phyloP scores from a whole-genome alignment of 2,113 vertebrate genomes.

The Oreamnos americanus region DNA sequence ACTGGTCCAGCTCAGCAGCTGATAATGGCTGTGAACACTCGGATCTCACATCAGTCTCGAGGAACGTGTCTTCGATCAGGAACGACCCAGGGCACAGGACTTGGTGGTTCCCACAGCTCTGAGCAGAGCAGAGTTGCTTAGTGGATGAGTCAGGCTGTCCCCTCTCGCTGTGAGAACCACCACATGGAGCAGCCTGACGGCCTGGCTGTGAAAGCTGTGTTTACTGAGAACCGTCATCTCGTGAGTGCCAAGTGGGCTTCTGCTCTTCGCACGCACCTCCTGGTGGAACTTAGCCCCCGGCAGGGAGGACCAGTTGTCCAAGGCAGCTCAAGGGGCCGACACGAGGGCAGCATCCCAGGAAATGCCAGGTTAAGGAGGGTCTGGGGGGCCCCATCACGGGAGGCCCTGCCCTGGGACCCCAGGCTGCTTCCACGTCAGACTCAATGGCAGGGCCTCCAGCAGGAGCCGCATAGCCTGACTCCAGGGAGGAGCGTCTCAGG shows the following conservation, averaged over 20 bases:
- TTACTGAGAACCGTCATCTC: rapidly evolving
- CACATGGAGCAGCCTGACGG: rapidly evolving
- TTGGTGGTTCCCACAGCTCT: rapidly evolving
- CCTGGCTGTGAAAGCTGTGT: rapidly evolving
- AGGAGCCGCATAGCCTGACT: rapidly evolving
- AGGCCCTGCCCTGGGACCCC: rapidly evolving
- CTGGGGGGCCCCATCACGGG: rapidly evolving
- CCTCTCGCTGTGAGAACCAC: rapidly evolving
- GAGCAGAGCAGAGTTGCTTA: background rate
- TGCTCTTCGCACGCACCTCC: rapidly evolving
- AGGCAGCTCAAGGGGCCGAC: rapidly evolving
- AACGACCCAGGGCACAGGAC: rapidly evolving
- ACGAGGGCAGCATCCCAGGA: rapidly evolving
- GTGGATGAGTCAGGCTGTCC: rapidly evolving
- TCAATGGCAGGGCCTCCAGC: rapidly evolving
- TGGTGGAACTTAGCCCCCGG: background rate
- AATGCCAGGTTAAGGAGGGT: background rate
- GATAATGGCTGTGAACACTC: background rate
- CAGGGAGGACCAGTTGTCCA: rapidly evolving
- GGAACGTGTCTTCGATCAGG: background rate
- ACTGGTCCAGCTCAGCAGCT: background rate
- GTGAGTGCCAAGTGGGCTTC: rapidly evolving
- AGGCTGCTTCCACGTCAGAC: background rate
- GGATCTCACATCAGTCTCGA: background rate
- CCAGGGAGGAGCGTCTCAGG: rapidly evolving